A percentile compares a stretch with the other conserved stretches of the same genome.
phyloP scores from a whole-genome alignment of 2,888 invertebrate genomes.

The Ferdinandea cuprea region DNA sequence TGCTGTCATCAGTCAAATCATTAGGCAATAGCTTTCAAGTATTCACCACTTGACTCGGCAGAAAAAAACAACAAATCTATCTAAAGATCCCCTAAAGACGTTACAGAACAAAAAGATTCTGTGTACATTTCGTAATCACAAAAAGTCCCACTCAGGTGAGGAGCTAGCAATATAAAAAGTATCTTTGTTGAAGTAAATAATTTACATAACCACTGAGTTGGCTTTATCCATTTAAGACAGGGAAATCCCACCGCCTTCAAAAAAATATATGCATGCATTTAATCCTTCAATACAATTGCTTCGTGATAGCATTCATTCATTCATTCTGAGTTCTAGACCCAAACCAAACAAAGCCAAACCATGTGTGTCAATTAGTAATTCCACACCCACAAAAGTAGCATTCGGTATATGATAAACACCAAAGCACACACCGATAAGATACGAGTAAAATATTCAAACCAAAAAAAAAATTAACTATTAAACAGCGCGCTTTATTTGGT shows the following conservation, averaged over 20 bases:
- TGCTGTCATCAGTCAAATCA: too few species aligned
- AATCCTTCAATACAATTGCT: not conserved
- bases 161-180: not conserved
- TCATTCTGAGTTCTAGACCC: not conserved
- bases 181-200: not conserved
- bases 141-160: too few species aligned
- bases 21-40: too few species aligned
- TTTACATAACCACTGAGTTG: not conserved
- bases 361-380: not conserved
- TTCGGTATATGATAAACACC: not conserved
- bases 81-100: too few species aligned
- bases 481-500: not conserved
- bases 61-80: too few species aligned
- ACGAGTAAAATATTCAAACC: too few species aligned
- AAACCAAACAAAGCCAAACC: not conserved
- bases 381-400: not conserved
- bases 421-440: not conserved
- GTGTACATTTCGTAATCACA: too few species aligned
- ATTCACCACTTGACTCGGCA: too few species aligned
- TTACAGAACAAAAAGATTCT: too few species aligned
- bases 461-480: not conserved
- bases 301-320: not conserved
- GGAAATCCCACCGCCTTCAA: constrained; percentile 10
- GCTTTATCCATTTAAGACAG: not conserved
- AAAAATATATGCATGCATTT: not conserved